A percentile compares a stretch with the other conserved stretches of the same genome.
phyloP scores from a whole-genome alignment of 37 sponge, comb jelly and placozoan genomes.

The Spongilla lacustris region DNA sequence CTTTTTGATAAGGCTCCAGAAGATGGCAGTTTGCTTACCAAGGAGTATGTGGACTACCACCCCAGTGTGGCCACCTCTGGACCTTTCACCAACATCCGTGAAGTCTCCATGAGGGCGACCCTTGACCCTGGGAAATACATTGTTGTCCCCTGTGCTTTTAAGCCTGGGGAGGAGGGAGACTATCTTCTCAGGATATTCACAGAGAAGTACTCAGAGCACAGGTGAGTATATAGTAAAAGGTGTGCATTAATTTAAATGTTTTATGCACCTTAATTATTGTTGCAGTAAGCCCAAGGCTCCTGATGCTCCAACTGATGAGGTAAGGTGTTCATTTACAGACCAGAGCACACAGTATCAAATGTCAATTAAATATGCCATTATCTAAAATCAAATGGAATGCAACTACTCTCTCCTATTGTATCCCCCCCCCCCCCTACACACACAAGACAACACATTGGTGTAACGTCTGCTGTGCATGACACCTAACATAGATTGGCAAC shows the following conservation, averaged over 20 bases:
- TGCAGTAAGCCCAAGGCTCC: too few species aligned
- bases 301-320: too few species aligned
- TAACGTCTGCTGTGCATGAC: too few species aligned
- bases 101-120: conserved; percentile 78
- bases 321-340: too few species aligned
- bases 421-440: too few species aligned
- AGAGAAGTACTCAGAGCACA: conserved; percentile 53
- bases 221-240: too few species aligned
- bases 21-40: conserved; percentile 35
- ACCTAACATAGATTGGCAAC: too few species aligned
- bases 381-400: too few species aligned
- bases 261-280: not conserved
- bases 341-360: too few species aligned
- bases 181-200: conserved; percentile 86
- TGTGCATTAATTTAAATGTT: not conserved
- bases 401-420: too few species aligned
- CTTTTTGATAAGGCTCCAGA: conserved; percentile 39
- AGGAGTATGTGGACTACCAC: conserved; percentile 79
- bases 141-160: conserved; percentile 77
- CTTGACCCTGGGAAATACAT: conserved; percentile 78
- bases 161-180: conserved; percentile 86
- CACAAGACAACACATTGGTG: too few species aligned
- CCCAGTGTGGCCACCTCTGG: conserved; percentile 75
- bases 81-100: conserved; percentile 82
- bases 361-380: too few species aligned